phyloP scores from a whole-genome alignment of 1,140 invertebrate genomes.

The Anastrepha ludens region DNA sequence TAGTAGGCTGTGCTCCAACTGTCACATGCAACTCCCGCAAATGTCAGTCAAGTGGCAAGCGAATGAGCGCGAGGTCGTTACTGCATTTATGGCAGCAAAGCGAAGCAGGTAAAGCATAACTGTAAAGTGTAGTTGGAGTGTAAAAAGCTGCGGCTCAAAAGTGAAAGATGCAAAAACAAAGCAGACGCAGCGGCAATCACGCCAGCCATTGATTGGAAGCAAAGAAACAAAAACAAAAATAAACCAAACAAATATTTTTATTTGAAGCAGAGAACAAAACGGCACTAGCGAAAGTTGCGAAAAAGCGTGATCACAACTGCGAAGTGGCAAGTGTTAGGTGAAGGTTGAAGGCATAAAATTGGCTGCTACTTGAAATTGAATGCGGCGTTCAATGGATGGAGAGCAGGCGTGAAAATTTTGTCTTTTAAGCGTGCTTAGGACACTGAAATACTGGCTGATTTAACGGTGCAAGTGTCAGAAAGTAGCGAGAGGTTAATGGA shows the following conservation, averaged over 20 bases:
- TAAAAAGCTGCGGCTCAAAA: background rate
- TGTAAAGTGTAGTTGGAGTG: background rate
- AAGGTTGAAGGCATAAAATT: no score
- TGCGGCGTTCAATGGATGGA: no score
- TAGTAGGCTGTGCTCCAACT: background rate
- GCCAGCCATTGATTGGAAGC: background rate
- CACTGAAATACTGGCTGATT: no score
- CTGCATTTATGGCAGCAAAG: background rate
- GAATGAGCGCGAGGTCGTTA: slow-evolving; percentile 66
- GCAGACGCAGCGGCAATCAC: background rate
- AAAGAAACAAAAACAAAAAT: background rate
- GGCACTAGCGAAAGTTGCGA: no score
- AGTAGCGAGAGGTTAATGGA: no score
- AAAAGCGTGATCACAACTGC: no score
- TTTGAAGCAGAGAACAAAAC: background rate
- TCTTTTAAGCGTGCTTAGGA: no score
- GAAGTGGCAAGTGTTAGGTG: no score
- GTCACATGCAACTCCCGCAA: background rate
- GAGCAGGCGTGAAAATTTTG: no score
- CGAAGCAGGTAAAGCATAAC: background rate
- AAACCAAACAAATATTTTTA: background rate
- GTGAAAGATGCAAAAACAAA: background rate
- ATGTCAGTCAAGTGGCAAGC: slow-evolving; percentile 68
- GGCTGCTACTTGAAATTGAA: no score
- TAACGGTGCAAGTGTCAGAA: no score